Conservation (phyloP, 2,888 invertebrate genomes). For the Dendrolimus pini region DNA sequence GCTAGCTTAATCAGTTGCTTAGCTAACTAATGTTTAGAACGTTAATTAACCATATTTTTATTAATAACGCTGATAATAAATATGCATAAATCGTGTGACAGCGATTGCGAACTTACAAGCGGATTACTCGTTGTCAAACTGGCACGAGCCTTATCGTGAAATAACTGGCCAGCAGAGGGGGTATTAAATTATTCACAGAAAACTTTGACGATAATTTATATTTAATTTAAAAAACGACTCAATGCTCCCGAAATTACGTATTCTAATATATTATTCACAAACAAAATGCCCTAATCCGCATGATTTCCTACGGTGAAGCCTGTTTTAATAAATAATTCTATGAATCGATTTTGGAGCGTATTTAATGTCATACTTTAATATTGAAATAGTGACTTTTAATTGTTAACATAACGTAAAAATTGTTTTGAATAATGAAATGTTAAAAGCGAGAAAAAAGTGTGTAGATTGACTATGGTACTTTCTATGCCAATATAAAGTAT, state of each 20-base stretch:
- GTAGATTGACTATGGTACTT: too few relatives aligned
- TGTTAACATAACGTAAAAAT: too few relatives aligned
- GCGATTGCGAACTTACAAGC: too few relatives aligned
- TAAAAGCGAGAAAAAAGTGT: too few relatives aligned
- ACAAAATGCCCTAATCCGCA: neutral
- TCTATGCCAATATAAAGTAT: too few relatives aligned
- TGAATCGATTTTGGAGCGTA: neutral
- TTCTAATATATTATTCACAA: constrained; percentile 34
- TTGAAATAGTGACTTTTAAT: neutral
- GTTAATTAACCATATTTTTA: too few relatives aligned
- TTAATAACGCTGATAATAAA: too few relatives aligned
- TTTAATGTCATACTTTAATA: neutral
- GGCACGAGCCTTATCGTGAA: neutral
- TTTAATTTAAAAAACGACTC: constrained; percentile 41
- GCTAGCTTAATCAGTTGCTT: too few relatives aligned
- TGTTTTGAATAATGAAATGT: too few relatives aligned
- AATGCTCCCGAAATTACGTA: constrained; percentile 25
- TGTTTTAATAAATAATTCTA: neutral
- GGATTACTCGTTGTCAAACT: neutral
- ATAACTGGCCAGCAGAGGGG: constrained; percentile 13
- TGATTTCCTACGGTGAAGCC: neutral
- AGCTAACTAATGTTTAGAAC: too few relatives aligned
- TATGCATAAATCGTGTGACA: too few relatives aligned
- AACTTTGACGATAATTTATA: constrained; percentile 55
- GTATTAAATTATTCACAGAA: constrained; percentile 47